Conservation (phyloP, 2,797 vertebrate species). For the Sarcophilus harrisii region DNA sequence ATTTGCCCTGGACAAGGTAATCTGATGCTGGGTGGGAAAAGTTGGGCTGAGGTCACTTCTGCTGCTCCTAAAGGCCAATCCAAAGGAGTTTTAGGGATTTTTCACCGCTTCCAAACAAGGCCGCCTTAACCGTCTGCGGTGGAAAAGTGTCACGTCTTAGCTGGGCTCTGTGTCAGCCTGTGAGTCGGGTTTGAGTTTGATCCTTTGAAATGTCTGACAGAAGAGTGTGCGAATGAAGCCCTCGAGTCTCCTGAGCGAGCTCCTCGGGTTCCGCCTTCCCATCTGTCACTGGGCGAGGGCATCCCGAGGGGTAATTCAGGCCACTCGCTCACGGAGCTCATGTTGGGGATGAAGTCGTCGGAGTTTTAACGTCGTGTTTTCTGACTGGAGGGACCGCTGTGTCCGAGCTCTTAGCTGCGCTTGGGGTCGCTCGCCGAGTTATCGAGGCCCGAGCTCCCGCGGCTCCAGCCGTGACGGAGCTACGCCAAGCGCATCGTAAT, state of each 20-base stretch:
- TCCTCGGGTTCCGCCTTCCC: too few species aligned
- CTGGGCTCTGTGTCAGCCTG: too few species aligned
- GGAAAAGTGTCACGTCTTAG: neutral
- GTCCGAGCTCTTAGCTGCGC: neutral
- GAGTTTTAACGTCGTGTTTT: neutral
- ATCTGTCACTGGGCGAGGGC: neutral
- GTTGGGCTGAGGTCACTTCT: neutral
- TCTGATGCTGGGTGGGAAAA: neutral
- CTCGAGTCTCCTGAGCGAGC: too few species aligned
- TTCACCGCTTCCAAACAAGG: neutral
- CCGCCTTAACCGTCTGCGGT: neutral
- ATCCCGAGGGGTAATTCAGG: too few species aligned
- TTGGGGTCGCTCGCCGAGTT: neutral
- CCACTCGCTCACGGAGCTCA: accelerated
- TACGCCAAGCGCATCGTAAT: too few species aligned
- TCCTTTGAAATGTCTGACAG: too few species aligned
- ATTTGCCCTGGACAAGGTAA: conserved; percentile 95
- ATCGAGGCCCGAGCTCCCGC: too few species aligned
- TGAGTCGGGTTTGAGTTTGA: too few species aligned
- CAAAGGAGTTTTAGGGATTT: neutral
- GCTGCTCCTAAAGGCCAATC: neutral
- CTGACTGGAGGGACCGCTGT: too few species aligned
- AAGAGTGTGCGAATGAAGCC: accelerated
- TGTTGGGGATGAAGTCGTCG: neutral
- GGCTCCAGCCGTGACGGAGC: too few species aligned